phyloP scores from a whole-genome alignment of 2,113 vertebrate species.

The Coturnix japonica region DNA sequence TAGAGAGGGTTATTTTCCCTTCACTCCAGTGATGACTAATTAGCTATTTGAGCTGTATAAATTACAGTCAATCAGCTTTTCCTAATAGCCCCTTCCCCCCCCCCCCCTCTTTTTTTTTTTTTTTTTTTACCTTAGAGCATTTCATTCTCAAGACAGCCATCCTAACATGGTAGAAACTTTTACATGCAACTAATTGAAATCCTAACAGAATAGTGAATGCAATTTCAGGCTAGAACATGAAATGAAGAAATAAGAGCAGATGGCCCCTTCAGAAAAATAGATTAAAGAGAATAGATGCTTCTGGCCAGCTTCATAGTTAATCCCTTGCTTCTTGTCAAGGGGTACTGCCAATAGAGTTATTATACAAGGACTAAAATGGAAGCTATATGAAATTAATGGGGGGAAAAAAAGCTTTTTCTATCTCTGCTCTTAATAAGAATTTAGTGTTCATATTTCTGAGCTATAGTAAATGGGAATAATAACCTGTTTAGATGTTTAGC shows the following conservation, averaged over 20 bases:
- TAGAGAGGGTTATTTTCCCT: not conserved
- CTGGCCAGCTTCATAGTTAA: conserved; percentile 13
- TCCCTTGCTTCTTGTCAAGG: conserved; percentile 5
- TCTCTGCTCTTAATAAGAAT: not conserved
- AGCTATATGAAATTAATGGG: not conserved
- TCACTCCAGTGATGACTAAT: conserved; percentile 34
- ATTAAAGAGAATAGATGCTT: conserved; percentile 47
- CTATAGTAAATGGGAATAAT: not conserved
- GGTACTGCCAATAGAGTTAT: not conserved
- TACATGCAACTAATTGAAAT: conserved; percentile 16
- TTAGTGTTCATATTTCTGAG: not conserved
- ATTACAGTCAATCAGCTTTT: conserved; percentile 15
- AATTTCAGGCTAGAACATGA: not conserved
- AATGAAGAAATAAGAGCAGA: conserved; percentile 58
- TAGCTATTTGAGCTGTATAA: conserved; percentile 14
- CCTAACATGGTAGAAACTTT: not conserved
- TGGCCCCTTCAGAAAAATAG: conserved; percentile 52
- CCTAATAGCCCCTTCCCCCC: not conserved
- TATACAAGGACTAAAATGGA: not conserved
- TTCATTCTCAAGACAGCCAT: not conserved
- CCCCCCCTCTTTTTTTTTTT: no score
- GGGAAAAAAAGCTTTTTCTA: not conserved
- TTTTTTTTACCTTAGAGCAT: not conserved
- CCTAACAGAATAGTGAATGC: not conserved
- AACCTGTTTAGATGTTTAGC: not conserved